phyloP scores from a whole-genome alignment of 2,888 invertebrate species.

The Hirtodrosophila alboralis region DNA sequence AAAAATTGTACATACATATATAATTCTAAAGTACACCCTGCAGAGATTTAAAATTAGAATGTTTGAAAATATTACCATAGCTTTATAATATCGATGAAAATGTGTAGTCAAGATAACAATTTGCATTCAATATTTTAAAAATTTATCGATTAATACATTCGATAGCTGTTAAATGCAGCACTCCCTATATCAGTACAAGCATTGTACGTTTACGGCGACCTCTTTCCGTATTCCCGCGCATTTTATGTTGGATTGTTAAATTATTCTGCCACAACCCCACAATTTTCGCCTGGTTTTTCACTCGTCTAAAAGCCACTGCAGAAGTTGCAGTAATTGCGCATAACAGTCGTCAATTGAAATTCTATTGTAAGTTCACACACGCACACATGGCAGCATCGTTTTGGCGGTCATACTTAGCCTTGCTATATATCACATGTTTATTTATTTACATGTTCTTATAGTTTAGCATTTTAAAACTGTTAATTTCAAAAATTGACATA shows the following conservation, averaged over 20 bases:
- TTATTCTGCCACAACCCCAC: slow-evolving; percentile 29
- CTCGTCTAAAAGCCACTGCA: slow-evolving; percentile 54
- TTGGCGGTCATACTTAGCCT: slow-evolving; percentile 53
- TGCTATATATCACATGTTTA: too few species aligned
- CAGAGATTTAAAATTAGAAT: too few species aligned
- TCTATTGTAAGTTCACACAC: slow-evolving; percentile 25
- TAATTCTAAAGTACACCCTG: too few species aligned
- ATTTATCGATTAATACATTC: not conserved
- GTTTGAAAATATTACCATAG: too few species aligned
- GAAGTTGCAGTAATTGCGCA: slow-evolving; percentile 35
- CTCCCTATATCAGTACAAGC: too few species aligned
- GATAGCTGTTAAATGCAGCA: slow-evolving; percentile 24
- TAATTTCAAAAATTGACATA: slow-evolving; percentile 14
- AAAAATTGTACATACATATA: too few species aligned
- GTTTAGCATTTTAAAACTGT: too few species aligned
- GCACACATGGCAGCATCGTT: slow-evolving; percentile 1
- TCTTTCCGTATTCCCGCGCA: slow-evolving; percentile 47
- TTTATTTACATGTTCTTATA: too few species aligned
- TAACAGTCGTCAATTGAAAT: slow-evolving; percentile 11
- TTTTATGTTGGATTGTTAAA: slow-evolving; percentile 32
- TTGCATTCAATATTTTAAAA: slow-evolving; percentile 1
- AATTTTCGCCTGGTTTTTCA: slow-evolving; percentile 44
- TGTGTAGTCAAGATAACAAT: too few species aligned
- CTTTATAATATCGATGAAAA: too few species aligned
- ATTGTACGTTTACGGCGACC: too few species aligned